phyloP scores from a whole-genome alignment of 2,113 vertebrate species.

The Notiomystis cincta region DNA sequence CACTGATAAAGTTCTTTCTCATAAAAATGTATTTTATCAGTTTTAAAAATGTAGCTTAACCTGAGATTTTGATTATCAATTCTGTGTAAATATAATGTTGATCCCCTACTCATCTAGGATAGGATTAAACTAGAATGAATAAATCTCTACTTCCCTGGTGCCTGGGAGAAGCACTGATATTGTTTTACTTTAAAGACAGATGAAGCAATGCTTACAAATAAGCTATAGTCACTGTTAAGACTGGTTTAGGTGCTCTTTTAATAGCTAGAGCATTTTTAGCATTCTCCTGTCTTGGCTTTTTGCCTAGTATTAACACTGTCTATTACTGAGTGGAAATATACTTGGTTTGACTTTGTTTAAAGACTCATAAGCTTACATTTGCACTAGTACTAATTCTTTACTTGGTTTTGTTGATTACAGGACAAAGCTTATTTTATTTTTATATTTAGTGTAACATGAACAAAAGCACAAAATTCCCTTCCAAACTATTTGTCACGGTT shows the following conservation, averaged over 20 bases:
- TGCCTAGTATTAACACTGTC: not conserved
- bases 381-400: not conserved
- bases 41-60: not conserved
- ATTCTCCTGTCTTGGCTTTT: not conserved
- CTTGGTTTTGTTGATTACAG: not conserved
- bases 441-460: not conserved
- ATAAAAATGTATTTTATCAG: not conserved
- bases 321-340: not conserved
- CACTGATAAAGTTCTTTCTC: not conserved
- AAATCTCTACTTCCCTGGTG: not conserved
- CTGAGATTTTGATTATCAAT: not conserved
- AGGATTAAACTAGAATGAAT: not conserved
- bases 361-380: not conserved
- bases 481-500: not conserved
- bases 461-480: fast-evolving
- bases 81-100: not conserved
- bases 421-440: not conserved
- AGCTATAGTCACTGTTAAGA: not conserved
- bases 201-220: not conserved
- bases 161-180: not conserved
- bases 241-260: not conserved
- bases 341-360: not conserved
- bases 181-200: not conserved
- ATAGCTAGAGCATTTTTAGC: not conserved
- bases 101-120: not conserved